Base-by-base conservation (phyloP, 2,888 invertebrate genomes). In the Caenorhabditis imperialis region DNA sequence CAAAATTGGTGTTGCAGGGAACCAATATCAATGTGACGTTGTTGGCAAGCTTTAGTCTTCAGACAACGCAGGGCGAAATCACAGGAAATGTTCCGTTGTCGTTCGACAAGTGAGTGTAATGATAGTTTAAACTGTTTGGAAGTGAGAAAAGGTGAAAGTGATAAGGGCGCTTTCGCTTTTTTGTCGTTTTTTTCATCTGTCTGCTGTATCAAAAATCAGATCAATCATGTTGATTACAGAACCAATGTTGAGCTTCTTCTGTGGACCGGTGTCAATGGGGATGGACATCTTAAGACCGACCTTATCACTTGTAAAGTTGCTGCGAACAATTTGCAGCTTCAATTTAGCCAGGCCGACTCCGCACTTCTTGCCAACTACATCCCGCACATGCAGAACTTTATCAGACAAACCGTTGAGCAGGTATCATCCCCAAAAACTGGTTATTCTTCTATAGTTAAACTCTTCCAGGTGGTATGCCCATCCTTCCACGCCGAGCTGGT, bases 221-320 rank as follows among this genome's bases (percentile, higher is more conserved):
- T 58, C 22, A 16, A 16, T n/a, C 33, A 30, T 30, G 10, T 10
- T 25, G 8, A 8, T 75, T 82, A 8, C 77, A 84, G 84, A 44
- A 83, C 85, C 0, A 77, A 79, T 27, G 80, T 86, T 7, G 86
- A 86, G 63, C 74, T 86, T 40, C 75, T 79, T 12, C 70, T 86
- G 12, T 81, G 78, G 76, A 83, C 86, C 1, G 82, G 78, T 16
- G 82, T 86, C n/a, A 86, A 86, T 67, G 55, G 78, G 6, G 86
- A 86, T 61, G 86, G 86, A 0, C 86, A 86, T 63, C 73, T 86
- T 53, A 86, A 87, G 69, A 86, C 86, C 1, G 86, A 87, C 50
- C 53, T 85, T 20, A 78, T 81, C 54, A 81, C 81, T 12, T 83
- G 83, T 69, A 82, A 83, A 69, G 83, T 82, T n/a, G 82, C 82